Evolutionary conservation across 1,140 invertebrate species (phyloP).

Genomic region (Drosophila bocqueti): DNA sequence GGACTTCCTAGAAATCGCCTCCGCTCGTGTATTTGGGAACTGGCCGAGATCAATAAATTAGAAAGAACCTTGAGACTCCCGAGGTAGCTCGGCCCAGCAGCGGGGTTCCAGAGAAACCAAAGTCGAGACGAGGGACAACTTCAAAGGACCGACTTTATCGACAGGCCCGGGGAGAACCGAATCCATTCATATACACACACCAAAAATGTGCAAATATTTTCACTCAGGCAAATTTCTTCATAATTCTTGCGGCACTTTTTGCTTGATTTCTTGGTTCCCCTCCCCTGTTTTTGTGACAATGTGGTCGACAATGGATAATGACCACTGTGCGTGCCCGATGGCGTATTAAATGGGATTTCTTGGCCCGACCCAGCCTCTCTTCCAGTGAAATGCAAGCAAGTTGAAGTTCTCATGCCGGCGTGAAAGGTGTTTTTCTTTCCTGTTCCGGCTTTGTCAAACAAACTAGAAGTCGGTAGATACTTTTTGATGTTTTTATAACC

Average conservation of each 20-base stretch:
- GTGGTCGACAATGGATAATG: conserved; percentile 71
- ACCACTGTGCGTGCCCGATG: conserved; percentile 66
- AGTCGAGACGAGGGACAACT: conserved; percentile 40
- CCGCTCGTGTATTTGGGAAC: conserved; percentile 20
- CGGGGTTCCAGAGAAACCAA: conserved; percentile 60
- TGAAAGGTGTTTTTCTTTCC: conserved; percentile 35
- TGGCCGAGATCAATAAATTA: conserved; percentile 43
- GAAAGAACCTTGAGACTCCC: conserved; percentile 52
- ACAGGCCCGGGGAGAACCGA: conserved; percentile 8
- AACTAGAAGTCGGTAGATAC: conserved; percentile 24
- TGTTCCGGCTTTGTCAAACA: conserved; percentile 14
- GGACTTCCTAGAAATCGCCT: conserved; percentile 64
- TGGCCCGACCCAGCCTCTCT: conserved; percentile 9
- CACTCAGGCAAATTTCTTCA: conserved; percentile 72
- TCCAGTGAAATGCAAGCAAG: conserved; percentile 59
- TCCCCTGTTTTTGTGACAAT: conserved; percentile 28
- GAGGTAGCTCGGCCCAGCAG: conserved; percentile 35
- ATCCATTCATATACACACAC: conserved; percentile 49
- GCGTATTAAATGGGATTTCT: conserved; percentile 50
- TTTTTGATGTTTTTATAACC: conserved; percentile 30
- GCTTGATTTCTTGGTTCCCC: conserved; percentile 8
- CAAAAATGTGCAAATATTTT: conserved; percentile 73
- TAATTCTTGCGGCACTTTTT: conserved; percentile 78
- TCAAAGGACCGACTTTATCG: conserved; percentile 58
- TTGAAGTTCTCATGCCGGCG: conserved; percentile 33